Base-by-base conservation (phyloP, 2,113 vertebrate genomes). In the Probosciger aterrimus region DNA sequence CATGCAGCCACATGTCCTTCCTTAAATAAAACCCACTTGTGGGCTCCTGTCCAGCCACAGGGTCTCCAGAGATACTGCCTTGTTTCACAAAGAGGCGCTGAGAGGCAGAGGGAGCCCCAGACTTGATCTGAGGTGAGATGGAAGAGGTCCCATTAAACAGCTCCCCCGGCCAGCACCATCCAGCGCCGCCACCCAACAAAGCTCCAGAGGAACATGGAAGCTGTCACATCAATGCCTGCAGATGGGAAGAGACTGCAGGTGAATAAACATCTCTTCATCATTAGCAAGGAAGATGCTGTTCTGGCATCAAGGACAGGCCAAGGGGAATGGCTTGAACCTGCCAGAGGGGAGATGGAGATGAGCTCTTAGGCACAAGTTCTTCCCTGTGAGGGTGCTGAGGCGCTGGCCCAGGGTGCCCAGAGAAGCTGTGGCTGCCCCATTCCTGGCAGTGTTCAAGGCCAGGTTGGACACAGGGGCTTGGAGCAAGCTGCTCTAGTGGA, bases 141-240 rank as follows among this genome's bases (percentile, higher is more conserved):
- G 65, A 75, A 86, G 65, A 63, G 46, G 77, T 4, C 63, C 10
- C 5, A 2, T 24, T 57, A 33, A 60, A 62, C 30, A 64, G 3
- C 13, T 10, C 30, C 49, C 33, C 0, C 3, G 50, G 64, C 18
- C 64, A 90, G 27, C 27, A 35, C 11, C 88, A 46, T 50, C 46
- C 47, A 39, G 25, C 5, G 0, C 27, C 9, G 2, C 7, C 1
- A 0, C 24, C 18, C 60, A 7, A 52, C 8, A 64, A 14, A 33
- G 9, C 62, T 60, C 76, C 30, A 4, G 55, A 69, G 52, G 62
- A 82, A 25, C 62, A 41, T 0, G 0, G 28, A 39, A 69, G 17
- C 71, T 88, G 76, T 11, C 60, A 74, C 8, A 53, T 8, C 57
- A 78, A 82, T 14, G 12, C 27, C 49, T 30, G 35, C 20, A 64